Conservation (phyloP, 2,113 vertebrate species). For the Hystrix cristata region DNA sequence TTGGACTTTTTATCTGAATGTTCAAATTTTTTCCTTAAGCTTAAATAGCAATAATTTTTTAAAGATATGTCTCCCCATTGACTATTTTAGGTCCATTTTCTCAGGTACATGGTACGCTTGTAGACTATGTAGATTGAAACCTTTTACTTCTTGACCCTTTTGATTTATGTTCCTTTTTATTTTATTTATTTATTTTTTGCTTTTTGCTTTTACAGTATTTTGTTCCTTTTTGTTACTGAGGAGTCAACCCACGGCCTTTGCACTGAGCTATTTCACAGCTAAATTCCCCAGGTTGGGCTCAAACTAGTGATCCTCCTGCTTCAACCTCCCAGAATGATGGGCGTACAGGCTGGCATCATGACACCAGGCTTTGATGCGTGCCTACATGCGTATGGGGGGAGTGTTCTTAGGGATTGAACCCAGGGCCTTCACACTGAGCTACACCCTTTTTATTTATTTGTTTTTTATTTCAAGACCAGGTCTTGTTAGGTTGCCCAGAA, state of each 20-base stretch:
- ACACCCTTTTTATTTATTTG: neutral
- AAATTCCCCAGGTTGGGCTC: neutral
- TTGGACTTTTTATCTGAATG: constrained; percentile 32
- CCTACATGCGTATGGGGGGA: too few relatives aligned
- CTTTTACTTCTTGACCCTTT: neutral
- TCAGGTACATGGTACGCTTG: neutral
- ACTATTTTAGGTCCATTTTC: neutral
- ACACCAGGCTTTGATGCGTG: too few relatives aligned
- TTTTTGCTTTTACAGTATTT: neutral
- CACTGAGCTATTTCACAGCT: neutral
- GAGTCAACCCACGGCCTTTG: neutral
- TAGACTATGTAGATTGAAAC: neutral
- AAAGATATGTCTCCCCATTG: neutral
- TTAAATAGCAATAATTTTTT: constrained; percentile 25
- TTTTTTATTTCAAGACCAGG: neutral
- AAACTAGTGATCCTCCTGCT: neutral
- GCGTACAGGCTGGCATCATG: neutral
- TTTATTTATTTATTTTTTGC: neutral
- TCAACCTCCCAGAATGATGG: neutral
- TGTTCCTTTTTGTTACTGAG: neutral
- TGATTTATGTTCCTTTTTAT: neutral
- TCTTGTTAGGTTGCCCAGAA: neutral
- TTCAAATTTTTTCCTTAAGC: neutral
- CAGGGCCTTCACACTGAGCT: neutral
- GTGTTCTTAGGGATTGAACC: neutral